Conservation (phyloP, 2,797 vertebrate species). For the Pristis pectinata region DNA sequence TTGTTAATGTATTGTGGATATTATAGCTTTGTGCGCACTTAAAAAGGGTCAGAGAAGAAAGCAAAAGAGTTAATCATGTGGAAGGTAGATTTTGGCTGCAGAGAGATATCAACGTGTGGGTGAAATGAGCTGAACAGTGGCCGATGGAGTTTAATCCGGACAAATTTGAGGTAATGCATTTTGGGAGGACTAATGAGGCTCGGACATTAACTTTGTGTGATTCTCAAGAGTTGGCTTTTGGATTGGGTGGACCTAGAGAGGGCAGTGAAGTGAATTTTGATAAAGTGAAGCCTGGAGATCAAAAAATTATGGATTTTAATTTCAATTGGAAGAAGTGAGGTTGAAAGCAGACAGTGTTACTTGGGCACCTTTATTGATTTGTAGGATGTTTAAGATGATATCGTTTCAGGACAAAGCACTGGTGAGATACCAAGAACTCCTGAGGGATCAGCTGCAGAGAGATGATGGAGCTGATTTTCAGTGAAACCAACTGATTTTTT, state of each 20-base stretch:
- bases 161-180: no score
- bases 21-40: no score
- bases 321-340: neutral
- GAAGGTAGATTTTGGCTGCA: no score
- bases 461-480: neutral
- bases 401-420: neutral
- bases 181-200: no score
- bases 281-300: neutral
- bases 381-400: neutral
- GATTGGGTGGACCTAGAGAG: neutral
- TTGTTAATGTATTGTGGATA: no score
- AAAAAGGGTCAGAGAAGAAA: no score
- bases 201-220: neutral
- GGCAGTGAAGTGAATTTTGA: neutral
- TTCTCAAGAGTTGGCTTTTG: neutral
- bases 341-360: neutral
- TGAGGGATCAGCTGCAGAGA: neutral
- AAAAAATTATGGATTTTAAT: neutral
- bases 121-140: no score
- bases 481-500: neutral
- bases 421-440: neutral
- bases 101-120: no score
- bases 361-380: neutral
- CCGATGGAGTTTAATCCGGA: no score
- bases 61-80: no score